Evolutionary conservation across 2,113 vertebrate genomes (phyloP), one percentile per base, ranked within the genome.

Genomic region (Daboia siamensis): DNA sequence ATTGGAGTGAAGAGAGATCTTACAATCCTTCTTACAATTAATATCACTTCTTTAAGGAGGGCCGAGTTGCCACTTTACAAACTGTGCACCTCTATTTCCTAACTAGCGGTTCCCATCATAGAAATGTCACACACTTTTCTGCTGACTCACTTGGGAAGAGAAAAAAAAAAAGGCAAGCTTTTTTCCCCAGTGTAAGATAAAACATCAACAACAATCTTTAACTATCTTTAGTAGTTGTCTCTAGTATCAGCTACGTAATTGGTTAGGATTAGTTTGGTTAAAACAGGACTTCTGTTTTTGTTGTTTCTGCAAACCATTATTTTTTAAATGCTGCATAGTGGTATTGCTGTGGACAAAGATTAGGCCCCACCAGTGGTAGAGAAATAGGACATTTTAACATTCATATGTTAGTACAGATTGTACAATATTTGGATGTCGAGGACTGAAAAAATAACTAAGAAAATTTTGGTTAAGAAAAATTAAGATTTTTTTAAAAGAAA

Each of bases 301-400:
- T 6, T 64, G 5, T 86, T 26, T 51, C 4, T 1, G 48, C 54
- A 93, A 92, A 61, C 59, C 92, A 74, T 21, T 46, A 88, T 54
- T 54, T 69, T 94, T 93, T 17, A 51, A 89, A 93, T 61, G 1
- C 26, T 80, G 89, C 91, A 5, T 90, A 87, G 92, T 20, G 0
- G 0, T 12, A 2, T 87, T 52, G 51, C 57, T 61, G 55, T 87
- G 61, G 85, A 44, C 69, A 91, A 85, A 74, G 44, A 48, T 89
- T 94, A 91, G 88, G 86, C 90, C 69, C 91, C 91, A 95, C 93
- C 94, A 93, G 84, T 87, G 89, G 44, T 13, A 74, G 55, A 26
- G 91, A 54, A 46, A 26, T 89, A 86, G 90, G 86, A 52, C 87
- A 91, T 46, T 86, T 93, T 86, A 74, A 88, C 92, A 90, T 91